Evolutionary conservation across 2,888 invertebrate species (phyloP), one percentile per base, ranked within the genome.

Genomic region (Sarcophaga subvicina): DNA sequence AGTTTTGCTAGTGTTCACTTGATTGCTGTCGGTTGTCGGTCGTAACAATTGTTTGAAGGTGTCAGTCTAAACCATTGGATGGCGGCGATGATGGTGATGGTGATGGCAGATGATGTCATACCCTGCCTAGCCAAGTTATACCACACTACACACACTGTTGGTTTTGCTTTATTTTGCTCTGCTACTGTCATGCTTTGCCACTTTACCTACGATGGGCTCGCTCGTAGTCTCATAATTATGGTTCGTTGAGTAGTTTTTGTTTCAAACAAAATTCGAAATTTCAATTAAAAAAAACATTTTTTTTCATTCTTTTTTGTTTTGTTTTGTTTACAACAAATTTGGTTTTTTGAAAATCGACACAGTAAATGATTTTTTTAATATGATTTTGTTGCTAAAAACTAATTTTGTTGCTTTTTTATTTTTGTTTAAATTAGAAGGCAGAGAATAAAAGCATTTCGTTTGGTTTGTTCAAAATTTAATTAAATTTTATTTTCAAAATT

Each of bases 31-130:
- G 45, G 45, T 49, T 73, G 49, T 25, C 47, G 14, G 75, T 75
- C 64, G 75, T 75, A 70, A 70, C 60, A 75, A 69, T 69, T 17
- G 14, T 78, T 75, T 71, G 86, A 69, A 87, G 86, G 86, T 87
- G 86, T 83, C 80, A 83, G 86, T 77, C 60, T 69, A 77, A 62
- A 64, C 37, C 37, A 37, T n/a, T 75, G 67, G 14, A 71, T 59
- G 63, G 17, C 17, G 17, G 17, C 17, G 17, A 17, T 54, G 20
- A 45, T 76, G 60, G 69, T 37, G 49, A 54, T 79, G 86, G 75
- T 83, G 83, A 83, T 77, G 70, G 70, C 66, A 54, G 54, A 87
- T 87, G 86, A 87, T 87, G 86, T 87, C 86, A 87, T 87, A 72
- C 71, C 20, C 12, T 75, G 69, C 59, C 78, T 78, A 62, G 3